Evolutionary conservation across 2,113 vertebrate genomes (phyloP).

Genomic region (Amazona guildingii): DNA sequence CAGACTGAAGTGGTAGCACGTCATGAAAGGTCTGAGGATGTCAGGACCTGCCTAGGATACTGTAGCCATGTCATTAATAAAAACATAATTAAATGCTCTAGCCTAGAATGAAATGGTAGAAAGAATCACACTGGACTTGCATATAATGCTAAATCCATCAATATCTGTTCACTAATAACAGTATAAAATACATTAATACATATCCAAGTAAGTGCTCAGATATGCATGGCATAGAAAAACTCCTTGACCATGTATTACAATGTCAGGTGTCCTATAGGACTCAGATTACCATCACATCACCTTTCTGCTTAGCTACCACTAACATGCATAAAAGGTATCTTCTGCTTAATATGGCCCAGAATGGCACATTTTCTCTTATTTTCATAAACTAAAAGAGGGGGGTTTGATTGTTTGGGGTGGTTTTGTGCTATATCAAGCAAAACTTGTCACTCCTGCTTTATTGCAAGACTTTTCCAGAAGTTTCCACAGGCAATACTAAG

Average conservation of each 20-base stretch:
- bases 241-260: background rate
- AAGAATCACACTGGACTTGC: background rate
- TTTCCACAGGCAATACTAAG: background rate
- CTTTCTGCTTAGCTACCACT: background rate
- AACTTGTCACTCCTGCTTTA: background rate
- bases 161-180: background rate
- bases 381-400: background rate
- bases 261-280: background rate
- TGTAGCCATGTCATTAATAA: background rate
- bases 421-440: background rate
- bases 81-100: background rate
- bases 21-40: background rate
- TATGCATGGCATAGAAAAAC: background rate
- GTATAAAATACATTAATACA: background rate
- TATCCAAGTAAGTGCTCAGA: background rate
- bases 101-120: background rate
- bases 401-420: fast-evolving
- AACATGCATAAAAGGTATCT: background rate
- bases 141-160: background rate
- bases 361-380: background rate
- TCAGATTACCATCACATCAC: background rate
- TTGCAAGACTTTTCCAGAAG: background rate
- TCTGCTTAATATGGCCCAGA: background rate
- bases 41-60: background rate
- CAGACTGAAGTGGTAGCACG: background rate